A percentile compares a stretch with the other conserved stretches of the same genome.
phyloP scores from a whole-genome alignment of 2,113 vertebrate species.

The Aix galericulata region DNA sequence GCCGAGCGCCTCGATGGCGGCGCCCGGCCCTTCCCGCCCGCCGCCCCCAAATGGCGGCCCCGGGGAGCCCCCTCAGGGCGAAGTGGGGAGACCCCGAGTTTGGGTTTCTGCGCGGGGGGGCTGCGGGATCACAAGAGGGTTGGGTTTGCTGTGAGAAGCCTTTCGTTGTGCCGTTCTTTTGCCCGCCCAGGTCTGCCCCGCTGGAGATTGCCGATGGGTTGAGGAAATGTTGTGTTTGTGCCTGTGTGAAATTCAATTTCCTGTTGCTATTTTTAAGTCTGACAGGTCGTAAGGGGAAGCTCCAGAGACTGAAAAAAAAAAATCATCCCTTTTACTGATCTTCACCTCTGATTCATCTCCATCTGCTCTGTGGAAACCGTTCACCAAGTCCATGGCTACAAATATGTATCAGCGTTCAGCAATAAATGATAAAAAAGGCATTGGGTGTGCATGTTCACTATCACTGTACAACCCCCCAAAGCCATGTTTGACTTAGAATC shows the following conservation, averaged over 20 bases:
- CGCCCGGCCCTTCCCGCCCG: neutral
- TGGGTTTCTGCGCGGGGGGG: rapidly evolving
- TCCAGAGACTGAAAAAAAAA: neutral
- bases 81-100: rapidly evolving
- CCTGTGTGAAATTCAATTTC: rapidly evolving
- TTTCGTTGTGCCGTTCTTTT: rapidly evolving
- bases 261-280: rapidly evolving
- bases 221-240: neutral
- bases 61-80: neutral
- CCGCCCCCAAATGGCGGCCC: neutral
- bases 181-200: no score
- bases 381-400: rapidly evolving
- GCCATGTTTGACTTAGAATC: rapidly evolving
- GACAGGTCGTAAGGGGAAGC: no score
- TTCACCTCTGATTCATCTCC: neutral
- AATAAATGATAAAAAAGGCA: rapidly evolving
- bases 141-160: rapidly evolving
- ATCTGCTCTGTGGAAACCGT: rapidly evolving
- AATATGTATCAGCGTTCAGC: rapidly evolving
- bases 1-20: neutral
- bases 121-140: rapidly evolving
- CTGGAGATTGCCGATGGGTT: rapidly evolving
- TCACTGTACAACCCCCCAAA: rapidly evolving
- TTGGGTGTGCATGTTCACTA: rapidly evolving
- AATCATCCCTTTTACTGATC: rapidly evolving